Base-by-base conservation (phyloP, 2,797 vertebrate genomes). In the Anguilla obscura region DNA sequence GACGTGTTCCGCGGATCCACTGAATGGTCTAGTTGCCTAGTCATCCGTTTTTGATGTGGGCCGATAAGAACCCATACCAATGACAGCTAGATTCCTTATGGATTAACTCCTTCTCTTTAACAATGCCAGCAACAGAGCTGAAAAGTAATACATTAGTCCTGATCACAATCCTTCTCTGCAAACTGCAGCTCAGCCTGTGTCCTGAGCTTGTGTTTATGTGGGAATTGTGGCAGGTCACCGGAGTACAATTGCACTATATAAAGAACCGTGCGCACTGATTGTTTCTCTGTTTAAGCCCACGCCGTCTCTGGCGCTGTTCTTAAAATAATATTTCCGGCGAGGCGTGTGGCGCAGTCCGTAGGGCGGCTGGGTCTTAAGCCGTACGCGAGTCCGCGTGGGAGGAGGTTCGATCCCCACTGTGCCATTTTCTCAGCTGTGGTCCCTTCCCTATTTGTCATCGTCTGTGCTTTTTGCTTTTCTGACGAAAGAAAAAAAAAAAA, bases 1-100 rank as follows among this genome's bases (percentile, higher is more conserved):
- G 92, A 92, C 89, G 60, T 85, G 89, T 93, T 92, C 89, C 86
- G 86, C 90, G 90, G 89, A 90, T 86, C 8, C 48, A 5, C 14
- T 56, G 45, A 69, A 69, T 27, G 27, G 63, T 14, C 69, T 12
- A 74, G n/a, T 76, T 58, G 89, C 90, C 87, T 90, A 63, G 89
- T 89, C 89, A 88, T n/a, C 89, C 80, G 76, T 87, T 8, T 69
- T 16, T 40, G 84, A 86, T 56, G 86, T 60, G 48, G 66, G 83
- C 58, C 58, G 66, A 85, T 86, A 88, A 69, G 54, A 86, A 84
- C 83, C 91, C 89, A 89, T 87, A 89, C 48, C 40, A 48, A 87
- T 90, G 88, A 85, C 88, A 88, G 88, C 88, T 91, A 91, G 89
- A 89, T 83, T 88, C 82, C 85, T 27, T 1, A 6, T 74, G 54